phyloP scores from a whole-genome alignment of 2,888 invertebrate genomes.

The Flexamia atlantica region DNA sequence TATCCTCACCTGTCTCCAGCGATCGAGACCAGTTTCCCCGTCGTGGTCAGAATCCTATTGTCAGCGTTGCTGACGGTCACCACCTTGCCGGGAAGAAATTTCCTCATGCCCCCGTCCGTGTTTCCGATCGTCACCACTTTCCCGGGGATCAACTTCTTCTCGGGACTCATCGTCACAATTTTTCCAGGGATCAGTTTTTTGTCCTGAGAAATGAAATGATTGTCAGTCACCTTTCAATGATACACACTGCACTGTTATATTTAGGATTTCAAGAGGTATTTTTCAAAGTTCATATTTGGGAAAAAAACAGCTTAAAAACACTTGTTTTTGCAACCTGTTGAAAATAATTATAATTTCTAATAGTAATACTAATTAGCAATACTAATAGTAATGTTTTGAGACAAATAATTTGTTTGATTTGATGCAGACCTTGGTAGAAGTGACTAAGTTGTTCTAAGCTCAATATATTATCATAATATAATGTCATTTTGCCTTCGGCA shows the following conservation, averaged over 20 bases:
- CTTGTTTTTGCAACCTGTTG: too few species aligned
- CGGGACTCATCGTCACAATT: conserved; percentile 13
- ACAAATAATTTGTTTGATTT: too few species aligned
- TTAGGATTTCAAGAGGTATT: too few species aligned
- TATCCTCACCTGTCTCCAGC: background rate
- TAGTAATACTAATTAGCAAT: too few species aligned
- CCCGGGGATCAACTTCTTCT: conserved; percentile 27
- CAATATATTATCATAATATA: too few species aligned
- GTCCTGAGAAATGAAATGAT: background rate
- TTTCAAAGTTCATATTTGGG: background rate
- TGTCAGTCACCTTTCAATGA: background rate
- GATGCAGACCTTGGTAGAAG: too few species aligned
- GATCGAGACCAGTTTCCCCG: conserved; percentile 30
- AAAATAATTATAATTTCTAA: too few species aligned
- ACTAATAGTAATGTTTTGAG: too few species aligned
- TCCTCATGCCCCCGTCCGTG: background rate
- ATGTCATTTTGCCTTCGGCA: too few species aligned
- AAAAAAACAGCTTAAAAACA: background rate
- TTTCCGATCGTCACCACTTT: background rate
- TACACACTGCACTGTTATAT: background rate
- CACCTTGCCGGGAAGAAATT: conserved; percentile 19
- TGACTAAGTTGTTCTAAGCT: too few species aligned
- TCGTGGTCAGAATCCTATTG: conserved; percentile 8
- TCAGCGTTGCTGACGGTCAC: conserved; percentile 1
- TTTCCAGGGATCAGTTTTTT: conserved; percentile 32